Percentiles rank a stretch among this genome's conserved stretches.
phyloP scores from a whole-genome alignment of 35 echinoderm and acorn worm species.

The Patiria miniata region DNA sequence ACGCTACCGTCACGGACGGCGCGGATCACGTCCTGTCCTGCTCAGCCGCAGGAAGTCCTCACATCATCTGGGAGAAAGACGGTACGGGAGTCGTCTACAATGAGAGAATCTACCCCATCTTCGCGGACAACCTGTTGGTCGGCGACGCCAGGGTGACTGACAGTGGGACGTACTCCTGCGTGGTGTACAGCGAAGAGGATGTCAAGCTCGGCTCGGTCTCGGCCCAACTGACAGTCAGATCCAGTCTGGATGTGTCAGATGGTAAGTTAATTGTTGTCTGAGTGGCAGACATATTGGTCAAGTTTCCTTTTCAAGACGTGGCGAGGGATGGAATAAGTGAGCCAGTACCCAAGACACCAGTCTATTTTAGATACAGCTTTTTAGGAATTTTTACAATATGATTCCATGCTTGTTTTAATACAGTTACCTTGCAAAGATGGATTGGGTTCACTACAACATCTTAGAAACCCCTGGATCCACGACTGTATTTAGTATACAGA shows the following conservation, averaged over 20 bases:
- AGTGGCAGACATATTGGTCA: neutral
- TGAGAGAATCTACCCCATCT: neutral
- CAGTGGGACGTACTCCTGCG: neutral
- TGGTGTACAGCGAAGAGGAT: neutral
- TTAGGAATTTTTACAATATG: neutral
- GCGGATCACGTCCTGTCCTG: neutral
- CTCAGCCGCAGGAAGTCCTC: neutral
- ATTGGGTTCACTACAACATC: neutral
- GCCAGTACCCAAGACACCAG: neutral
- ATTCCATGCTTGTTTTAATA: neutral
- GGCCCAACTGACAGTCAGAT: neutral
- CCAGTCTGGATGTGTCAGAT: neutral
- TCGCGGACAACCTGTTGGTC: neutral
- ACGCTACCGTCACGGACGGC: neutral
- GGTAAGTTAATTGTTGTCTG: neutral
- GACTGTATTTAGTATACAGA: neutral
- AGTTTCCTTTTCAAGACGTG: neutral
- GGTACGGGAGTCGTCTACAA: neutral
- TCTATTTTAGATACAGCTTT: neutral
- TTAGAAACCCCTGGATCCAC: neutral
- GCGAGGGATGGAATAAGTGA: neutral
- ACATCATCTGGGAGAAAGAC: neutral
- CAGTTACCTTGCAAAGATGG: neutral
- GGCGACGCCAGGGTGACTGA: neutral
- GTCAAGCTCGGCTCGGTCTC: neutral